Percentiles rank a stretch among this genome's conserved stretches.
phyloP scores from a whole-genome alignment of 2,888 invertebrate species.

The Octonoba sinensis region DNA sequence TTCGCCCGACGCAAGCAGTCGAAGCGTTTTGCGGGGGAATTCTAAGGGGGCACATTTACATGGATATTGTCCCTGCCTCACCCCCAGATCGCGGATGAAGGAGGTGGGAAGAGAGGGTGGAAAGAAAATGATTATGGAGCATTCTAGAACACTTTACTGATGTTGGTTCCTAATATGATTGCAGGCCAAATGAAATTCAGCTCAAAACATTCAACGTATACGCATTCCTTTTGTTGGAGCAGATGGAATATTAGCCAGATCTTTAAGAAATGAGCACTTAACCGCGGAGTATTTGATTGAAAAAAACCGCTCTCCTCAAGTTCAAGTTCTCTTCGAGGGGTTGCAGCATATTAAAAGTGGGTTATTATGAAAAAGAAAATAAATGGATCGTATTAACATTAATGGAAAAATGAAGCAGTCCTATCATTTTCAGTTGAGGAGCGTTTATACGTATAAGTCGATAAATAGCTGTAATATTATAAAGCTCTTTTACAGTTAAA shows the following conservation, averaged over 20 bases:
- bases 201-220: conserved; percentile 7
- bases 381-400: too few species aligned
- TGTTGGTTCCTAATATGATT: conserved; percentile 40
- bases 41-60: conserved; percentile 40
- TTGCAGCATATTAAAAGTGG: neutral
- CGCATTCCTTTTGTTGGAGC: neutral
- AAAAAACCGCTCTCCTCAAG: neutral
- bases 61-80: conserved; percentile 42
- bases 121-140: conserved; percentile 34
- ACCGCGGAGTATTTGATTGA: neutral
- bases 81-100: neutral
- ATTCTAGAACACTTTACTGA: conserved; percentile 15
- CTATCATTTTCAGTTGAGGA: too few species aligned
- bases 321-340: neutral
- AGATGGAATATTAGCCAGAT: neutral
- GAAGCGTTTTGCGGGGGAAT: conserved; percentile 43
- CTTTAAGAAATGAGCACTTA: conserved; percentile 1
- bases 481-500: too few species aligned
- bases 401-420: too few species aligned
- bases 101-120: neutral
- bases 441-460: too few species aligned
- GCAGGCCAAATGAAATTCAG: conserved; percentile 16
- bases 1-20: conserved; percentile 37
- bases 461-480: too few species aligned
- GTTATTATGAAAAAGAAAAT: neutral